These are phyloP conservation scores for Mustelus asterias DNA, from an alignment of 2,113 vertebrate genomes.

Conservation along the genomic window DNA sequence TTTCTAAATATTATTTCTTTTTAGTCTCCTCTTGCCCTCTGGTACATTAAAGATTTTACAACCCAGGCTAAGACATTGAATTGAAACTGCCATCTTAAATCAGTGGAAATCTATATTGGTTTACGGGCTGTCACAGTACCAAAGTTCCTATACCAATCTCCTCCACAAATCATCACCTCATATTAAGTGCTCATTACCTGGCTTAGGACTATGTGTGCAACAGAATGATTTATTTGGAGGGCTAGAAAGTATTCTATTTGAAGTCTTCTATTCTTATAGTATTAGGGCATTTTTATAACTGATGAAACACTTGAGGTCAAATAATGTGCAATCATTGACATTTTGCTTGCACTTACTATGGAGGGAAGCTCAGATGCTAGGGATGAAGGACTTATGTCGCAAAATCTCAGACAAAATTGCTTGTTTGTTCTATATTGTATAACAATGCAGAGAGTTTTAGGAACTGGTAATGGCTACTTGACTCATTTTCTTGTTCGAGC, in stretches of 20 bases:
- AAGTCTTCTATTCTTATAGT: background rate
- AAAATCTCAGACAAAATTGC: background rate
- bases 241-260: background rate
- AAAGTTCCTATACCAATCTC: slow-evolving; percentile 30
- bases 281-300: background rate
- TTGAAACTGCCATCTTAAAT: slow-evolving; percentile 47
- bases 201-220: background rate
- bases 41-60: slow-evolving; percentile 42
- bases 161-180: slow-evolving; percentile 41
- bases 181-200: slow-evolving; percentile 40
- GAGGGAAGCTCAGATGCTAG: background rate
- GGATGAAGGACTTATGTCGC: background rate
- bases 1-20: slow-evolving; percentile 39
- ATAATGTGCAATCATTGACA: background rate
- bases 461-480: background rate
- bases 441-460: background rate
- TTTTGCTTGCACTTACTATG: background rate
- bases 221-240: slow-evolving; percentile 43
- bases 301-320: background rate
- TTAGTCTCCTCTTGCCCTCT: slow-evolving; percentile 44
- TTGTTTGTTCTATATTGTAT: background rate
- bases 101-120: slow-evolving; percentile 38
- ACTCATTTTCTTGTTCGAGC: background rate
- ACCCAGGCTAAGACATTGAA: slow-evolving; percentile 42
- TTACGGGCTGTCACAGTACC: slow-evolving; percentile 39